Percentiles rank a stretch among this genome's conserved stretches.
Evolutionary conservation across 1,140 invertebrate genomes (phyloP).

Genomic region (Maniola jurtina): DNA sequence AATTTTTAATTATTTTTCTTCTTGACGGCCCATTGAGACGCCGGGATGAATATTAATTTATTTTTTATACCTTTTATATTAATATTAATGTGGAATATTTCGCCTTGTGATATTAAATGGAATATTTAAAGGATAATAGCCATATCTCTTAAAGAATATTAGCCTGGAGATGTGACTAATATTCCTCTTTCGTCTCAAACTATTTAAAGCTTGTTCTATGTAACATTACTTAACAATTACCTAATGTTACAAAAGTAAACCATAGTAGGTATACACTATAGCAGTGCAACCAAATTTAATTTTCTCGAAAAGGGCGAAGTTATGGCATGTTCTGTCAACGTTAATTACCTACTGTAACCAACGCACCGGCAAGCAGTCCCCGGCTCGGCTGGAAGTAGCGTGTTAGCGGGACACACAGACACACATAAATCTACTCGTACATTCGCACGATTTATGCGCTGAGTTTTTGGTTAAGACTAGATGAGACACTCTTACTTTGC

Average conservation of each 20-base stretch:
- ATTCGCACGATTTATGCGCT: conserved; percentile 32
- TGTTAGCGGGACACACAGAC: conserved; percentile 32
- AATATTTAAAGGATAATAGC: neutral
- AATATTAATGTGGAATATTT: conserved; percentile 5
- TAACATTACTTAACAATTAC: neutral
- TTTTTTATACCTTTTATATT: conserved; percentile 22
- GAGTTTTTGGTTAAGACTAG: conserved; percentile 29
- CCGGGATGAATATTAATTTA: conserved; percentile 31
- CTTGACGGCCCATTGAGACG: conserved; percentile 42
- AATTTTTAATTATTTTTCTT: conserved; percentile 64
- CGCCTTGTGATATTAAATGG: neutral
- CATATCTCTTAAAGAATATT: too few species aligned
- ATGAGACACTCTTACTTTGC: neutral
- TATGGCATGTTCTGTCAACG: conserved; percentile 32
- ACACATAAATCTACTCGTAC: conserved; percentile 41
- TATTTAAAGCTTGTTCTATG: neutral
- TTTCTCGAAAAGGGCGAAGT: conserved; percentile 19
- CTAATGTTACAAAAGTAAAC: too few species aligned
- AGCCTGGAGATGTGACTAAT: too few species aligned
- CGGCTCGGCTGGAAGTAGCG: conserved; percentile 17
- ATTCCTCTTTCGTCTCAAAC: too few species aligned
- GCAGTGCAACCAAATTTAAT: conserved; percentile 16
- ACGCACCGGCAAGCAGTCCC: conserved; percentile 25
- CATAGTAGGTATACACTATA: neutral
- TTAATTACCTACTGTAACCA: conserved; percentile 37